Evolutionary conservation across 2,797 vertebrate species (phyloP), one percentile per base, ranked within the genome.

Genomic region (Catostomus latipinnis): DNA sequence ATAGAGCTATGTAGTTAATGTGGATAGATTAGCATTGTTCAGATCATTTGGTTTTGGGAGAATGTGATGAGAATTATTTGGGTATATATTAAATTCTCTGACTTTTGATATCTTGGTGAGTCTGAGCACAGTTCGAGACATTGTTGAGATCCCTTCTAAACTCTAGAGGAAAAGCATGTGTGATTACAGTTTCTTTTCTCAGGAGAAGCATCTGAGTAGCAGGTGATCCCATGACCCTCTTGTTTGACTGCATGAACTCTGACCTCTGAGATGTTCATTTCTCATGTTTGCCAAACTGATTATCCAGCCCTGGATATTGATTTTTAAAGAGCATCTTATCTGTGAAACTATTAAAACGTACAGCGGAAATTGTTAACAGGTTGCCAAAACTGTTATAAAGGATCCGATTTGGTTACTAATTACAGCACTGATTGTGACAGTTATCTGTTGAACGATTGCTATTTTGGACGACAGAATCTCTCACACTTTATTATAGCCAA

Each of bases 301-400:
- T 56, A 16, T 56, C 6, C 12, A 70, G 5, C 12, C 22, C 8
- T 56, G 0, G 6, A 16, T 46, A 57, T 71, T 57, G 69, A 71
- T 71, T 71, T 71, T 18, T 46, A 57, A 16, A 46, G 13, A 71
- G n/a, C 53, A 16, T 57, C 53, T 16, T 45, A 14, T 71, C n/a
- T 57, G 53, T 57, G 53, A 71, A 56, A 45, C 22, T 71, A 57
- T 8, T 46, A 56, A 46, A 11, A 56, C 18, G 6, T 45, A 9
- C 13, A 12, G 34, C 6, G 0, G 1, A 71, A 57, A 10, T 70
- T 8, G 34, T 62, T 62, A 0, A 46, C 9, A 54, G 34, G 50
- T 45, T 43, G 12, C 1, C 18, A 10, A 34, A 34, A 34, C 34
- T 34, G 34, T 34, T 34, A 34, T 34, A 3, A 34, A 3, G 50